phyloP scores from a whole-genome alignment of 2,113 vertebrate species.

The Campylomormyrus numenius region DNA sequence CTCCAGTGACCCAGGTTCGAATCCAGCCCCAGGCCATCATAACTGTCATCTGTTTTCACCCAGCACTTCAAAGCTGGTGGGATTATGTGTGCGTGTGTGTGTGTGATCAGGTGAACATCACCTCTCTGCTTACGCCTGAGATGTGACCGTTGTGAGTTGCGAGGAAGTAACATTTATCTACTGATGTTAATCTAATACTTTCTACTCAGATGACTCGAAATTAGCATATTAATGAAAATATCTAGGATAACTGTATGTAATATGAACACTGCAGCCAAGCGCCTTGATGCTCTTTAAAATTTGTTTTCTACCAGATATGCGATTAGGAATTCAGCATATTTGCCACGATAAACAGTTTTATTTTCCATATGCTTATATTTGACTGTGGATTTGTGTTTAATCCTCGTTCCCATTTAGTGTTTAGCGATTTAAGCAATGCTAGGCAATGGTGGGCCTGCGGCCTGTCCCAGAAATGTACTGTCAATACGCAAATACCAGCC shows the following conservation, averaged over 20 bases:
- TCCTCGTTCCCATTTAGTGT: background rate
- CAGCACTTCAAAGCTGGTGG: background rate
- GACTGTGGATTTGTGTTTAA: background rate
- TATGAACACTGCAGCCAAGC: background rate
- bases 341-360: background rate
- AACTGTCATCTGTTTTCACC: background rate
- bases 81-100: background rate
- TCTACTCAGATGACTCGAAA: background rate
- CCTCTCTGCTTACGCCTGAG: background rate
- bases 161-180: background rate
- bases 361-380: background rate
- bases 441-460: background rate
- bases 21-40: background rate
- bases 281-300: background rate
- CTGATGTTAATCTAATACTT: background rate
- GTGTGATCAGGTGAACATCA: background rate
- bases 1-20: background rate
- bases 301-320: background rate
- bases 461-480: background rate
- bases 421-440: background rate
- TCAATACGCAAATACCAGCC: background rate
- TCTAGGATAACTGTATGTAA: background rate
- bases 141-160: background rate
- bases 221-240: constrained; percentile 1
- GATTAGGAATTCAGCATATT: background rate